phyloP scores from a whole-genome alignment of 2,797 vertebrate genomes.

The Podargus strigoides region DNA sequence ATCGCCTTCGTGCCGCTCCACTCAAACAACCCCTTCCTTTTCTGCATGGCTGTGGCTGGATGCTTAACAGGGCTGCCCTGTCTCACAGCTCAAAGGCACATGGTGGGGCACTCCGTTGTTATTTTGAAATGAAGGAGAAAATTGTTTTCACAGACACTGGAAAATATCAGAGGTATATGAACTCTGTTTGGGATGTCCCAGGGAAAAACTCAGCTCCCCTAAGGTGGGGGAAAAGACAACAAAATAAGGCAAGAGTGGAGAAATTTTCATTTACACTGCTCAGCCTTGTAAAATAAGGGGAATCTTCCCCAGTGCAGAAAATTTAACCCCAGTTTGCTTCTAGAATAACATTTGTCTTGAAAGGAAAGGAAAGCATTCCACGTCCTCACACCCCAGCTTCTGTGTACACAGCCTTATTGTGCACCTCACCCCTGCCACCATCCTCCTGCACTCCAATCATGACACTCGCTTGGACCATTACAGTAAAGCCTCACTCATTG shows the following conservation, averaged over 20 bases:
- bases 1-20: background rate
- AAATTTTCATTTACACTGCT: background rate
- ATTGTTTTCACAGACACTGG: background rate
- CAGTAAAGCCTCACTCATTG: background rate
- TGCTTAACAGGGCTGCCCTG: background rate
- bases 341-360: background rate
- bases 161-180: background rate
- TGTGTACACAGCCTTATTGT: background rate
- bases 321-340: background rate
- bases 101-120: background rate
- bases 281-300: background rate
- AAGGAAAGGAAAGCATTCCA: background rate
- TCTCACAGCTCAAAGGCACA: background rate
- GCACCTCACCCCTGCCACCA: background rate
- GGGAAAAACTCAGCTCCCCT: background rate
- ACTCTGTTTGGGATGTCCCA: background rate
- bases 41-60: background rate
- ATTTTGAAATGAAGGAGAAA: slow-evolving; percentile 12
- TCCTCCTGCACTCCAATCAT: background rate
- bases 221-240: background rate
- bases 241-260: background rate
- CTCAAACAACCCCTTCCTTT: background rate
- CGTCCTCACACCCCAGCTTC: background rate
- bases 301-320: background rate
- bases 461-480: slow-evolving; percentile 27